Evolutionary conservation across 2,797 vertebrate species (phyloP), one percentile per base, ranked within the genome.

Genomic region (Alouatta caraya): DNA sequence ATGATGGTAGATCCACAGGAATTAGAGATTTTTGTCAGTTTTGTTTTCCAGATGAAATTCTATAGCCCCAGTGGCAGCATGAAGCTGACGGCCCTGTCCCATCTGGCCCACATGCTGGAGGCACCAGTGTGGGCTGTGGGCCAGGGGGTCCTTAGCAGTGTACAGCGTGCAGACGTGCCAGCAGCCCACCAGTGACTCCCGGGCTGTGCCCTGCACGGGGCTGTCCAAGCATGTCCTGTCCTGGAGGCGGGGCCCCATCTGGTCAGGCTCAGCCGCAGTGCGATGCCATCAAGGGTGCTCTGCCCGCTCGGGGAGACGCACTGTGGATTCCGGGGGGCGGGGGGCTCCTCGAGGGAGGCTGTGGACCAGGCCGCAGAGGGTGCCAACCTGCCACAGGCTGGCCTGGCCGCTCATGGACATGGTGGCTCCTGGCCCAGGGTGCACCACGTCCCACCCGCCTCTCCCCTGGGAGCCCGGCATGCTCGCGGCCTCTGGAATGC

Each of bases 401-500:
- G n/a, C 52, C 61, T n/a, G n/a, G 88, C 52, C 37, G 0, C 44
- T 30, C 6, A 4, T 42, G 84, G 50, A 15, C 22, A 10, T 0
- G 2, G 52, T 1, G 1, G 89, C n/a, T 37, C 42, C 22, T 22
- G 2, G 70, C 70, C 57, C 24, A 24, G 73, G 37, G 46, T 12
- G 1, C 4, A 1, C 46, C 22, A 0, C 0, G 22, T 30, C 39
- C 78, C 42, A 44, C 78, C 57, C 67, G 33, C 22, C 78, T 67
- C 42, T 93, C 55, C 83, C 93, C 4, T 8, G 19, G 83, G 91
- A 93, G 73, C 80, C 78, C 30, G 42, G 82, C 67, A 2, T 13
- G 37, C 76, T n/a, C 19, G 3, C 0, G 5, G 96, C 73, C 95
- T 89, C 73, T 92, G 93, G 95, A 97, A 96, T 95, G 96, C 84